phyloP scores from a whole-genome alignment of 2,113 vertebrate species.

The Psittacara wagleri region DNA sequence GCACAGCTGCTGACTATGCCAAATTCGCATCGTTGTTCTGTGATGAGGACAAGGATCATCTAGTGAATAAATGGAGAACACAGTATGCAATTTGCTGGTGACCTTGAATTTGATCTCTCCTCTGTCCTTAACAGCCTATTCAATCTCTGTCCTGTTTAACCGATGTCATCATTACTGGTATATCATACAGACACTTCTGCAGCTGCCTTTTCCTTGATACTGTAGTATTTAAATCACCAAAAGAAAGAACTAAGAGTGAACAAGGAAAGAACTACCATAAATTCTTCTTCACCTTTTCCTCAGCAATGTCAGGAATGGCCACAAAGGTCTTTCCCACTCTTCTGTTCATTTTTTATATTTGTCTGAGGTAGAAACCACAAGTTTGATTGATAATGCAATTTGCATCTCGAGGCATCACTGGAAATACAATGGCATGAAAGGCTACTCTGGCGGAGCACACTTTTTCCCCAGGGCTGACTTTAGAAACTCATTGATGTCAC shows the following conservation, averaged over 20 bases:
- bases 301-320: constrained; percentile 19
- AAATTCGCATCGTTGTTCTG: neutral
- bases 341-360: constrained; percentile 17
- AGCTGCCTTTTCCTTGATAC: neutral
- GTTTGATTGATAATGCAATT: constrained; percentile 75
- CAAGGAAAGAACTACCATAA: neutral
- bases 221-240: neutral
- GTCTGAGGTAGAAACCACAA: constrained; percentile 66
- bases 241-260: neutral
- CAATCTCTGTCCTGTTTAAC: constrained; percentile 31
- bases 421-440: constrained; percentile 74
- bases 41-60: constrained; percentile 33
- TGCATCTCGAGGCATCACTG: constrained; percentile 74
- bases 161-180: neutral
- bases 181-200: neutral
- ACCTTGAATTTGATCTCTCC: constrained; percentile 52
- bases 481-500: constrained; percentile 84
- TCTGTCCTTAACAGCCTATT: constrained; percentile 1
- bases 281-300: constrained; percentile 11
- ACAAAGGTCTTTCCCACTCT: constrained; percentile 5
- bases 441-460: constrained; percentile 71
- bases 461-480: constrained; percentile 75
- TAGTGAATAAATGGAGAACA: neutral
- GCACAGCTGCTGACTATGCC: constrained; percentile 2
- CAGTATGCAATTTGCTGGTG: constrained; percentile 34